A percentile compares a stretch with the other conserved stretches of the same genome.
phyloP scores from a whole-genome alignment of 1,140 invertebrate genomes.

The Hylaeus volcanicus region DNA sequence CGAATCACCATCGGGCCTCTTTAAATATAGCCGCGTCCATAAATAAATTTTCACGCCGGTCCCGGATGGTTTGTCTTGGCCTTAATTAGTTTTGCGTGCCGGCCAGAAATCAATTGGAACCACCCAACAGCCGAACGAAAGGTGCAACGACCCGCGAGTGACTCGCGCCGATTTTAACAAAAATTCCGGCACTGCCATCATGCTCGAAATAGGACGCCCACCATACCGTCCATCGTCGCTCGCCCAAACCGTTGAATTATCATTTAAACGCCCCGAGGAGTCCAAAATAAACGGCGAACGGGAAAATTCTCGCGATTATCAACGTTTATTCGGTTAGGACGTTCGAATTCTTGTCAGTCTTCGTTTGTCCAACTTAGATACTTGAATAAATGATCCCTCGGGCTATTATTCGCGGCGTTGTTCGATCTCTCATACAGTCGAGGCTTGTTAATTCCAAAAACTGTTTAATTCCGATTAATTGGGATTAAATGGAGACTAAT shows the following conservation, averaged over 20 bases:
- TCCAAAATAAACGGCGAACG: slow-evolving; percentile 1
- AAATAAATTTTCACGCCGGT: slow-evolving; percentile 50
- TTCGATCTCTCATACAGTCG: background rate
- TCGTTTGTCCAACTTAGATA: background rate
- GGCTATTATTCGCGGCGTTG: background rate
- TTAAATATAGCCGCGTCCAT: slow-evolving; percentile 49
- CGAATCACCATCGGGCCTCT: slow-evolving; percentile 36
- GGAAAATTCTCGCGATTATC: background rate
- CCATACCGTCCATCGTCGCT: too few relatives aligned
- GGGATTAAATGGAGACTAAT: background rate
- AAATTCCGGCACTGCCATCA: background rate
- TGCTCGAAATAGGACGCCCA: slow-evolving; percentile 13
- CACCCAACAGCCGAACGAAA: slow-evolving; percentile 9
- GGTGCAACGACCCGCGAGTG: slow-evolving; percentile 52
- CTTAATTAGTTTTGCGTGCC: slow-evolving; percentile 47
- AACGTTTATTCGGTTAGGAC: background rate
- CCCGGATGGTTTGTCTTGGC: slow-evolving; percentile 46
- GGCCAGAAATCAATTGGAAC: slow-evolving; percentile 55
- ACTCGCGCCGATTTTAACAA: background rate
- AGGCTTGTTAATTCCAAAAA: background rate
- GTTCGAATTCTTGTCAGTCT: background rate
- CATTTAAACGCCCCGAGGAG: background rate
- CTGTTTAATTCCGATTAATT: too few relatives aligned
- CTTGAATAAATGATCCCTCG: background rate
- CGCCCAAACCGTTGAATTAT: background rate